Evolutionary conservation across 1,140 invertebrate genomes (phyloP).

Genomic region (Brachionus rotundiformis): DNA sequence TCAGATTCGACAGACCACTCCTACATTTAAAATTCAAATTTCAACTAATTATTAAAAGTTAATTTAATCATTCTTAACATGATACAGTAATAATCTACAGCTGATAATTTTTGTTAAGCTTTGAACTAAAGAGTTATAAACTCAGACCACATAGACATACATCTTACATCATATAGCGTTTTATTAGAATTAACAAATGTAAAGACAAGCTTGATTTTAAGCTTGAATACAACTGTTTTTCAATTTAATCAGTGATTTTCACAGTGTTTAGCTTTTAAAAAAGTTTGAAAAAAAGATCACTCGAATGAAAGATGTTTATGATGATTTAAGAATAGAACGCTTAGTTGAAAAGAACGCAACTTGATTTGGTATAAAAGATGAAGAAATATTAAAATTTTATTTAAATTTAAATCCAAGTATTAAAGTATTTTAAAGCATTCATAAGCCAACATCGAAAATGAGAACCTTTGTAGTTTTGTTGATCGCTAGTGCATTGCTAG

Average conservation of each 20-base stretch:
- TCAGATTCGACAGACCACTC: too few species aligned
- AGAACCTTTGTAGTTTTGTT: background rate
- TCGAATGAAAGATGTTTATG: background rate
- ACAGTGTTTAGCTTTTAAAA: background rate
- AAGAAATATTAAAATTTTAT: constrained; percentile 1
- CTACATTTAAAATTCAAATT: too few species aligned
- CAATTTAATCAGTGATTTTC: background rate
- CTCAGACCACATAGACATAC: background rate
- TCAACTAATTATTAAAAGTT: too few species aligned
- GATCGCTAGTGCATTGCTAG: constrained; percentile 2
- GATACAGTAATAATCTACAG: background rate
- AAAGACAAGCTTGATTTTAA: background rate
- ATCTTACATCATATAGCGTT: background rate
- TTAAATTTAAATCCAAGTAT: background rate
- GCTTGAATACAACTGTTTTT: background rate
- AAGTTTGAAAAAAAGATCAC: background rate
- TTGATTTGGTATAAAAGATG: background rate
- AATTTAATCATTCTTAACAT: background rate
- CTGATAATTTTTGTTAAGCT: background rate
- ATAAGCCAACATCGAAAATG: constrained; percentile 27
- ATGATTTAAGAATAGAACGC: background rate
- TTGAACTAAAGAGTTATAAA: background rate
- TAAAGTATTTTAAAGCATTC: background rate
- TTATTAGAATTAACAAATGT: background rate
- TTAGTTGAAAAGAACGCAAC: background rate